Evolutionary conservation across 2,797 vertebrate genomes (phyloP), one percentile per base, ranked within the genome.

Genomic region (Fistularia tabacaria): DNA sequence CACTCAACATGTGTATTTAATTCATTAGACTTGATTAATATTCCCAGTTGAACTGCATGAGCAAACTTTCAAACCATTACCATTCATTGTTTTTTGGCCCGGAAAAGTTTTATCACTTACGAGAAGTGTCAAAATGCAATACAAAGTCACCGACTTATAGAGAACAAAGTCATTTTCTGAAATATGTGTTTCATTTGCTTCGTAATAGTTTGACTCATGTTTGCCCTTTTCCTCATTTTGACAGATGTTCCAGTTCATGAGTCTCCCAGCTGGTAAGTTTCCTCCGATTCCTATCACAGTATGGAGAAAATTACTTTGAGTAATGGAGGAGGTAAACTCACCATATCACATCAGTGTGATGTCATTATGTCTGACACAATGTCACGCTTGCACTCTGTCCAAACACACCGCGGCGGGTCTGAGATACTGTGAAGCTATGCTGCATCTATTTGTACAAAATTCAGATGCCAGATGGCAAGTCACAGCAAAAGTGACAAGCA

Each of bases 161-260:
- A 25, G 5, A 25, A 25, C 2, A 8, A 38, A 9, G 9, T 62
- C n/a, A 13, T 12, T 51, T 39, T 69, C 47, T 53, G 8, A 25
- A 65, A 49, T 38, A 10, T 11, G 12, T 57, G 7, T 13, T 36
- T 57, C 39, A 15, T 61, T 46, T 66, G 9, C 25, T 66, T 49
- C 38, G 44, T 12, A 62, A 76, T 38, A 57, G 14, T 62, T 75
- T 71, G 48, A 59, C 58, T 86, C 52, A 82, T 41, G 3, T 37
- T 73, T 72, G 11, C 49, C 71, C 25, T 80, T 73, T 72, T 74
- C 43, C n/a, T 78, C 42, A 10, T 76, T 71, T 74, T 70, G 58
- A 74, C 85, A 89, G 87, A 85, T 79, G 81, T 82, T 85, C 83
- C 82, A 71, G 80, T 66, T 44, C 40, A 42, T 46, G 79, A 84